Evolutionary conservation across 2,113 vertebrate species (phyloP), one percentile per base, ranked within the genome.

Genomic region (Hylia prasina): DNA sequence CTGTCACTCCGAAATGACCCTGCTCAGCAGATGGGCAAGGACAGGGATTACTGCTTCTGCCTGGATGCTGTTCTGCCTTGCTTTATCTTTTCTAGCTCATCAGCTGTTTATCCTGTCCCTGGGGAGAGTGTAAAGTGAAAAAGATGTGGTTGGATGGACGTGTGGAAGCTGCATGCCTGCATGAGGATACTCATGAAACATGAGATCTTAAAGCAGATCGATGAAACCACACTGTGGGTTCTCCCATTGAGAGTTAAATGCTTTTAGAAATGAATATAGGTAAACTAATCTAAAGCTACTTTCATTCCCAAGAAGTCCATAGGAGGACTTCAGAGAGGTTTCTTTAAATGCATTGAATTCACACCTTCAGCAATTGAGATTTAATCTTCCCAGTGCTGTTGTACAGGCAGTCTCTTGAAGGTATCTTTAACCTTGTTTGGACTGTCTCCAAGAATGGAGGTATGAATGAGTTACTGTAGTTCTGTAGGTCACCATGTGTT

Each of bases 391-490:
- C 77, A 75, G 10, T 77, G 51, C 21, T 91, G 69, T 69, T 95
- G 60, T 76, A 92, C 65, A 76, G 54, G 25, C 37, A 61, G 35
- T 76, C 51, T 89, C 87, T 87, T 89, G 50, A 87, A 78, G 23
- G 16, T 84, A 81, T 87, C 65, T 90, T 95, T 92, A 95, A 39
- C 51, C 79, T 70, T 63, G 45, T 88, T 87, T 96, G 88, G 88
- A 83, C 39, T 64, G 37, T 81, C 75, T 94, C 90, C 90, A 94
- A 83, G 89, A 77, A 50, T 16, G 25, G 35, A 90, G 30, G 56
- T 51, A 70, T 45, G 63, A 95, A 91, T 81, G 72, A 90, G 23
- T 11, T 90, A 47, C 82, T 93, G 71, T 86, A 82, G 48, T 72
- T 90, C 16, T 78, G 16, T 64, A 73, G 33, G 54, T 69, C 58